Evolutionary conservation across 1,140 invertebrate genomes (phyloP).

Genomic region (Bombus impatiens): DNA sequence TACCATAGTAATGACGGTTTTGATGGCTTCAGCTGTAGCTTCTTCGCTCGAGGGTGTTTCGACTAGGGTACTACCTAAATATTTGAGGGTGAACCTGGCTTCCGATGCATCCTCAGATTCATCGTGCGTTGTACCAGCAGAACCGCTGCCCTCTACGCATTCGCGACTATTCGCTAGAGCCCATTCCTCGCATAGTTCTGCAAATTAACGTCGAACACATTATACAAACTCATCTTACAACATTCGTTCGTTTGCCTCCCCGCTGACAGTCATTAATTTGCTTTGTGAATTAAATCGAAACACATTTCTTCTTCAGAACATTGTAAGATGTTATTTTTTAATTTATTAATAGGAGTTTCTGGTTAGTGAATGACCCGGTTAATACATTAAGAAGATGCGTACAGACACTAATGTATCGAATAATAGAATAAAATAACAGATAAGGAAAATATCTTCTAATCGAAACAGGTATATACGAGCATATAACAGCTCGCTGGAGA

Average conservation of each 20-base stretch:
- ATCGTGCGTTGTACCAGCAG: conserved; percentile 78
- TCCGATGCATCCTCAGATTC: conserved; percentile 83
- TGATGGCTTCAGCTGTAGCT: conserved; percentile 87
- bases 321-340: no score
- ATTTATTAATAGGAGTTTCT: no score
- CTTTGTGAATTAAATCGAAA: not conserved
- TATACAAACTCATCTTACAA: conserved; percentile 27
- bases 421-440: not conserved
- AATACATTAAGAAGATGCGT: not conserved
- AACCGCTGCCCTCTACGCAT: conserved; percentile 84
- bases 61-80: conserved; percentile 87
- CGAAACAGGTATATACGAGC: not conserved
- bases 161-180: conserved; percentile 85
- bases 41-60: conserved; percentile 86
- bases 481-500: conserved; percentile 12
- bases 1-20: conserved; percentile 87
- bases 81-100: conserved; percentile 88
- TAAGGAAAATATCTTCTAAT: not conserved
- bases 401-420: not conserved
- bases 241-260: not conserved
- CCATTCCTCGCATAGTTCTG: conserved; percentile 91
- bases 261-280: not conserved
- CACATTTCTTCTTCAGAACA: not conserved
- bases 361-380: no score
- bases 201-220: conserved; percentile 62